Percentiles rank a stretch among this genome's conserved stretches.
phyloP scores from a whole-genome alignment of 2,797 vertebrate genomes.

The Loris lydekkerianus region DNA sequence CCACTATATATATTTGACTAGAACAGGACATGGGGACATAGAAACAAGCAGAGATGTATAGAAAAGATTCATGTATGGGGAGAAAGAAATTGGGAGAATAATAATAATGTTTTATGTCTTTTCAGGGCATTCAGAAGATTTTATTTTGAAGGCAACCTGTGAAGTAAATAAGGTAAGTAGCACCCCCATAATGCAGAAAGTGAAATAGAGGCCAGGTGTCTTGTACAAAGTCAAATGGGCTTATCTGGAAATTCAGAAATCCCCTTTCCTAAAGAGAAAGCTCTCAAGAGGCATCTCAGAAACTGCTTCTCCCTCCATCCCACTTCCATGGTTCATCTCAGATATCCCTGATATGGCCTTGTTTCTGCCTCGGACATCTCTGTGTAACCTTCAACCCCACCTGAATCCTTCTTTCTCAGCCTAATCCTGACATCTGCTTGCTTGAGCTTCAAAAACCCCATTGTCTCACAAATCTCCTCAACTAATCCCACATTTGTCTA shows the following conservation, averaged over 20 bases:
- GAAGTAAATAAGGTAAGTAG: not conserved
- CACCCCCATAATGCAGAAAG: not conserved
- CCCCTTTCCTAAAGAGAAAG: not conserved
- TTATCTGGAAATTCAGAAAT: not conserved
- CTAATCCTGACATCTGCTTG: slow-evolving; percentile 85
- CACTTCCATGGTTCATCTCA: not conserved
- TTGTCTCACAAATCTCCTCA: slow-evolving; percentile 87
- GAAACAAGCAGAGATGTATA: not conserved
- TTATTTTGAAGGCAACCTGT: not conserved
- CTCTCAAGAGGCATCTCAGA: slow-evolving; percentile 58
- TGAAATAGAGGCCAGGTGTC: not conserved
- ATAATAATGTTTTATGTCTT: not conserved
- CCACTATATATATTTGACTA: not conserved
- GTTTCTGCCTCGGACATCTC: not conserved
- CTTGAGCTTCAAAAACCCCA: slow-evolving; percentile 85
- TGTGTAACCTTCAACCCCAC: not conserved
- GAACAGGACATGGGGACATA: not conserved
- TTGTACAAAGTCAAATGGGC: not conserved
- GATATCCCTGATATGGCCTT: not conserved
- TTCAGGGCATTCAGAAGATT: not conserved
- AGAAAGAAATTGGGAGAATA: not conserved
- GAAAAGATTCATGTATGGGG: not conserved
- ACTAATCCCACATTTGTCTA: slow-evolving; percentile 87
- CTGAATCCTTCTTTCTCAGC: slow-evolving; percentile 72
- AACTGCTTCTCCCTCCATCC: slow-evolving; percentile 64